These are phyloP conservation scores for Temnothorax rugatulus DNA, from an alignment of 2,888 invertebrate species.

Conservation along the genomic window DNA sequence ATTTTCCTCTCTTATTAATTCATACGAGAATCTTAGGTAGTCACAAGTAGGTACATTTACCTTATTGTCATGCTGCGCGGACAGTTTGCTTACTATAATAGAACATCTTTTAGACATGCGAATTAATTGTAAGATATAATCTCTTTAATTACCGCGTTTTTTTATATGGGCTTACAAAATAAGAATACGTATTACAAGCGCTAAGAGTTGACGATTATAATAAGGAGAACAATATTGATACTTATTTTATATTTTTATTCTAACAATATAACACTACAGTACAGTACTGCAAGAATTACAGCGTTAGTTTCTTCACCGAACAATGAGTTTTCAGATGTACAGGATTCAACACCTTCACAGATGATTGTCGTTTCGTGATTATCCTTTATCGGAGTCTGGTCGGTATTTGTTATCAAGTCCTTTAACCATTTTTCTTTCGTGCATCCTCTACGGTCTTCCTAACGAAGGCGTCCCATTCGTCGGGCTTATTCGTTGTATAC, in stretches of 20 bases:
- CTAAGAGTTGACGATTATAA: background rate
- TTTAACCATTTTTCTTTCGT: background rate
- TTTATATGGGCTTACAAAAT: background rate
- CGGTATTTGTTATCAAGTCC: background rate
- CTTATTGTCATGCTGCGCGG: no score
- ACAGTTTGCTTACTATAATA: no score
- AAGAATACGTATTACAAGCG: background rate
- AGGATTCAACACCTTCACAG: background rate
- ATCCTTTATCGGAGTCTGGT: background rate
- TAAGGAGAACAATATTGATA: background rate
- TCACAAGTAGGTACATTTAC: no score
- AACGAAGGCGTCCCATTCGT: background rate
- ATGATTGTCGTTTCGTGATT: background rate
- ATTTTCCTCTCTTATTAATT: no score
- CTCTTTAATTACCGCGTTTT: no score
- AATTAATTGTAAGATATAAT: no score
- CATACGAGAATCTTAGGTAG: no score
- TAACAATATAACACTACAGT: background rate
- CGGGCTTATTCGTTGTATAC: background rate
- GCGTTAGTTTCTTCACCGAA: background rate
- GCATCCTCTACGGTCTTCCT: background rate
- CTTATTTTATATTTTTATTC: conserved; percentile 11
- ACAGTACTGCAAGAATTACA: background rate
- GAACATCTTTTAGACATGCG: no score
- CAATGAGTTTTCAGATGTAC: background rate